phyloP scores from a whole-genome alignment of 2,888 invertebrate species.

The Hanleya hanleyi region DNA sequence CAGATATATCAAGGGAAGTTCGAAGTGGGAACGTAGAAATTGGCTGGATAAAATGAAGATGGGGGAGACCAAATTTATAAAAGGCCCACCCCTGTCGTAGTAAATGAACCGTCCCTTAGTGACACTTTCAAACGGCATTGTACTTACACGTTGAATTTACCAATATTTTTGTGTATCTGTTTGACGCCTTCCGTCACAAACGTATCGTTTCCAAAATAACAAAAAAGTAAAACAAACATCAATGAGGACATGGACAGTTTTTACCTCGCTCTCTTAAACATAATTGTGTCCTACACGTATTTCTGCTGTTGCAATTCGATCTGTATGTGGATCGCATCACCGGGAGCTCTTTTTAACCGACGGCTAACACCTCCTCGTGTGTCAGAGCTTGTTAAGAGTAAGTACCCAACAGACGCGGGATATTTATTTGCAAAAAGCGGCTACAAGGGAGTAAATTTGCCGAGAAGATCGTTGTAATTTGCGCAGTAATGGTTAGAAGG shows the following conservation, averaged over 20 bases:
- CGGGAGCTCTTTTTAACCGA: not conserved
- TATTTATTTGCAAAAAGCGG: not conserved
- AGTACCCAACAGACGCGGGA: not conserved
- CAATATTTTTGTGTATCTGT: too few relatives aligned
- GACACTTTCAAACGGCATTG: too few relatives aligned
- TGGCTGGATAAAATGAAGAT: too few relatives aligned
- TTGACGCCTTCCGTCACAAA: not conserved
- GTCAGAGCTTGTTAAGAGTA: too few relatives aligned
- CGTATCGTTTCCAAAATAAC: not conserved
- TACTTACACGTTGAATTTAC: too few relatives aligned
- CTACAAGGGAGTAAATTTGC: not conserved
- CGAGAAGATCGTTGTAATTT: not conserved
- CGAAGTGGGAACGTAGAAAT: too few relatives aligned
- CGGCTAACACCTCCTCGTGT: too few relatives aligned
- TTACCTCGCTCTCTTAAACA: not conserved
- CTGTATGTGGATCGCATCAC: not conserved
- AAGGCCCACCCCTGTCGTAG: too few relatives aligned
- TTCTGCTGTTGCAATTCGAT: not conserved
- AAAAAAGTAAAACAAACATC: not conserved
- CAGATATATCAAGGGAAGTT: too few relatives aligned
- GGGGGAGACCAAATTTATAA: too few relatives aligned
- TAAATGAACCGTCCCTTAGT: too few relatives aligned
- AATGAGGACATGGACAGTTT: not conserved
- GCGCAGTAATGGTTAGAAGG: not conserved
- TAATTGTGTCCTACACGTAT: not conserved